These are phyloP conservation scores for Drosophila lacicola DNA, from an alignment of 2,888 invertebrate species.

Conservation along the genomic window DNA sequence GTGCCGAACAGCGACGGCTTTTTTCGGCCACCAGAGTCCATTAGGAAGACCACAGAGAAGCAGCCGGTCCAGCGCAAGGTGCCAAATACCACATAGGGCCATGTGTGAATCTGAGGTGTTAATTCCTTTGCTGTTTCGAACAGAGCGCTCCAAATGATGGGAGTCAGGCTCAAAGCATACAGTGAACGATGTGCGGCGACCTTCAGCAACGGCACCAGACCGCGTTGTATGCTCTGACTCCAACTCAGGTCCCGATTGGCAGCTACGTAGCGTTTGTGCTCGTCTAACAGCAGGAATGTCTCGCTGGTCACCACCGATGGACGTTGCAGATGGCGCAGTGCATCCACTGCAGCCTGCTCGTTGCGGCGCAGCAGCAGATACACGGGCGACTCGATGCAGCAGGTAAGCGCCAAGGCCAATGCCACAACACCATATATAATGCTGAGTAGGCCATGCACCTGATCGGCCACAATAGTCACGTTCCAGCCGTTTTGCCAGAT, in stretches of 20 bases:
- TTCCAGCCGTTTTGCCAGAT: conserved; percentile 57
- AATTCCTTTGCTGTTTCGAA: conserved; percentile 31
- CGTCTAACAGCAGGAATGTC: conserved; percentile 72
- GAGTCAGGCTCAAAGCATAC: conserved; percentile 64
- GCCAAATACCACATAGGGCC: conserved; percentile 67
- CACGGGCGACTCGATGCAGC: conserved; percentile 79
- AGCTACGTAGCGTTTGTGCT: conserved; percentile 77
- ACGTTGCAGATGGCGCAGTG: conserved; percentile 72
- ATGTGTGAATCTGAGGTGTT: conserved; percentile 40
- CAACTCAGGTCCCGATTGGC: conserved; percentile 55
- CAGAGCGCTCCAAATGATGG: conserved; percentile 60
- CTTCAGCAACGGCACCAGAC: conserved; percentile 72
- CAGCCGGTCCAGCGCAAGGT: conserved; percentile 66
- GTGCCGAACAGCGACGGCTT: conserved; percentile 63
- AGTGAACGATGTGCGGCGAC: conserved; percentile 68
- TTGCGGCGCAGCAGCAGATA: conserved; percentile 65
- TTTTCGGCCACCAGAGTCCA: conserved; percentile 78
- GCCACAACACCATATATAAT: conserved; percentile 65
- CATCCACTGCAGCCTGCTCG: conserved; percentile 73
- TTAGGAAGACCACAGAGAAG: conserved; percentile 49
- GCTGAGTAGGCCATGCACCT: conserved; percentile 72
- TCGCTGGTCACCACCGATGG: conserved; percentile 68
- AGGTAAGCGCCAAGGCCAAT: conserved; percentile 47
- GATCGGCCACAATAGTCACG: conserved; percentile 51
- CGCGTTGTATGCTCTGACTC: conserved; percentile 34